These are phyloP conservation scores for Erpornis zantholeuca DNA, from an alignment of 2,113 vertebrate genomes.

Conservation along the genomic window DNA sequence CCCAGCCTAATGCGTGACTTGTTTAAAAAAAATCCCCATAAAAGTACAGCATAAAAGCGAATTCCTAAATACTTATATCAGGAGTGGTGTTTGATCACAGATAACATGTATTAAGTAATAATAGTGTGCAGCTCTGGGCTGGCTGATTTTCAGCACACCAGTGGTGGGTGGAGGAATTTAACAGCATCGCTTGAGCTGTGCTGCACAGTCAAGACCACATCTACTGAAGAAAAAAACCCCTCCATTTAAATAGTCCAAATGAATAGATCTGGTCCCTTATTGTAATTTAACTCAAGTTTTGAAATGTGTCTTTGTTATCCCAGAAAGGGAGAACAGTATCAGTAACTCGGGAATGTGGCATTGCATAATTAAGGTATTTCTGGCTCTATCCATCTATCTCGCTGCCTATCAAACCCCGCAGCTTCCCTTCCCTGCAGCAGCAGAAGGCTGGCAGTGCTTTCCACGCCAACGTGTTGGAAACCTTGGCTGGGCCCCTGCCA, in stretches of 20 bases:
- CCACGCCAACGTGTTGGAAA: not conserved
- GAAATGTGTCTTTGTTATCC: slow-evolving; percentile 29
- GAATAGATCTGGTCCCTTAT: not conserved
- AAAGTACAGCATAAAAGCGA: not conserved
- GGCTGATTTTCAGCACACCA: slow-evolving; percentile 27
- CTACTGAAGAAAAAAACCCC: not conserved
- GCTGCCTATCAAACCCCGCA: not conserved
- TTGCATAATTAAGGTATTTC: slow-evolving; percentile 7
- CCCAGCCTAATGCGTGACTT: not conserved
- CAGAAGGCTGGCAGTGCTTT: not conserved
- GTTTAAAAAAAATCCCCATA: not conserved
- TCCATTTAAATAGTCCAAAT: slow-evolving; percentile 6
- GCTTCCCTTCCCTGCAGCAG: not conserved
- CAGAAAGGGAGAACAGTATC: not conserved
- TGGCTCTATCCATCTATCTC: not conserved
- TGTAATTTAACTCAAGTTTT: slow-evolving; percentile 50
- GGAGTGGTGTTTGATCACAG: slow-evolving; percentile 1
- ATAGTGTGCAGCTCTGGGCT: not conserved
- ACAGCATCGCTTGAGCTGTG: not conserved
- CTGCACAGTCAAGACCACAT: not conserved
- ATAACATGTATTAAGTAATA: slow-evolving; percentile 20
- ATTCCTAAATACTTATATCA: not conserved
- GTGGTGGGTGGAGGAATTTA: slow-evolving; percentile 31
- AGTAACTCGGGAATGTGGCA: slow-evolving; percentile 16
- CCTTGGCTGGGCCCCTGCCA: not conserved